A percentile compares a stretch with the other conserved stretches of the same genome.
Evolutionary conservation across 2,888 invertebrate species (phyloP).

Genomic region (Trimorus sp.): DNA sequence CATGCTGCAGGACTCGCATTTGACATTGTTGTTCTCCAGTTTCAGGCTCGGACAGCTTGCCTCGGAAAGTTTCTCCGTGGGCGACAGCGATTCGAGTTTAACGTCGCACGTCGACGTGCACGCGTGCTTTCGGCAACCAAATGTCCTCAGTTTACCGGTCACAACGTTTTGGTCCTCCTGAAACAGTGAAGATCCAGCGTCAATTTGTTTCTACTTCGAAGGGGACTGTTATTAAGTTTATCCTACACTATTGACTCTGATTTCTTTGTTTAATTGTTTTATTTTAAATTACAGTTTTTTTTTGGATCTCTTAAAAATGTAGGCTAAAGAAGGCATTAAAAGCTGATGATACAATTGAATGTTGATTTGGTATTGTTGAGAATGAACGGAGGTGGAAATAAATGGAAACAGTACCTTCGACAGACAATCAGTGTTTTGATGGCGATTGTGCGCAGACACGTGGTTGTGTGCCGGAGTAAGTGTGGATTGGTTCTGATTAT

Average conservation of each 20-base stretch:
- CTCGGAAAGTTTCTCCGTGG: conserved; percentile 73
- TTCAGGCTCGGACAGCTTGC: conserved; percentile 73
- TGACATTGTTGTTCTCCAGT: conserved; percentile 79
- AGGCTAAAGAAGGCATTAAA: too few species aligned
- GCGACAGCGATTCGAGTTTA: conserved; percentile 78
- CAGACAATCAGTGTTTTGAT: conserved; percentile 75
- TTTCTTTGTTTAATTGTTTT: too few species aligned
- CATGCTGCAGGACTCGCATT: conserved; percentile 79
- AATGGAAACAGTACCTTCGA: conserved; percentile 72
- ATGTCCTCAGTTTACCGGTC: conserved; percentile 74
- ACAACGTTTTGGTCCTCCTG: conserved; percentile 76
- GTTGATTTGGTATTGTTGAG: too few species aligned
- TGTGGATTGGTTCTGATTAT: conserved; percentile 74
- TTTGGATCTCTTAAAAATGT: too few species aligned
- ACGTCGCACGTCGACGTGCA: conserved; percentile 79
- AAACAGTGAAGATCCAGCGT: neutral
- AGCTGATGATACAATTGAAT: too few species aligned
- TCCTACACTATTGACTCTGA: too few species aligned
- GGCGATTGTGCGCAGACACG: conserved; percentile 75
- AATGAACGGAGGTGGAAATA: neutral
- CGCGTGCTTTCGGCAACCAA: conserved; percentile 76
- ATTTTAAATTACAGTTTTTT: too few species aligned
- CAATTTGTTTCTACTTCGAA: too few species aligned
- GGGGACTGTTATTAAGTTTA: too few species aligned
- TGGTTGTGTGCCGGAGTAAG: conserved; percentile 77